Percentiles rank a stretch among this genome's conserved stretches.
Conservation (phyloP, 1,140 invertebrate species). For the Penaeus japonicus region DNA sequence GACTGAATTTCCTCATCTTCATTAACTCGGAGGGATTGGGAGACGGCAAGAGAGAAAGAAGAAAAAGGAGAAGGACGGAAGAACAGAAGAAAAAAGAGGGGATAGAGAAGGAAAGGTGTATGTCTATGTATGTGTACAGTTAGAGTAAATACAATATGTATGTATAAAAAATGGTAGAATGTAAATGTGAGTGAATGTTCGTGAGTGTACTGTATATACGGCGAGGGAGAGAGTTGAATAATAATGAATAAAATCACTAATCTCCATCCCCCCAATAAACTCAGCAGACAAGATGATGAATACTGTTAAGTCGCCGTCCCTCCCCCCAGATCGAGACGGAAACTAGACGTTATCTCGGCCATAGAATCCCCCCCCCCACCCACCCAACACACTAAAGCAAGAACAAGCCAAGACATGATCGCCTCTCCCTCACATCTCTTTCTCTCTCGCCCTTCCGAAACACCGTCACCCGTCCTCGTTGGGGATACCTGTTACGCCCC, state of each 20-base stretch:
- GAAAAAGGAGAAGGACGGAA: background rate
- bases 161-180: too few relatives aligned
- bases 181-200: too few relatives aligned
- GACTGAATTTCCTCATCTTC: too few relatives aligned
- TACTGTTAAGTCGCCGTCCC: too few relatives aligned
- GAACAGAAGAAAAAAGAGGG: background rate
- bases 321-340: too few relatives aligned
- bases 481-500: background rate
- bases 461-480: background rate
- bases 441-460: background rate
- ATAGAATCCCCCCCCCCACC: background rate
- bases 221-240: too few relatives aligned
- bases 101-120: background rate
- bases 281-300: too few relatives aligned
- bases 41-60: background rate
- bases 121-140: background rate
- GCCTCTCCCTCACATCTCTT: background rate
- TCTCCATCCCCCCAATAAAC: too few relatives aligned
- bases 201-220: too few relatives aligned
- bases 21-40: background rate
- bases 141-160: too few relatives aligned
- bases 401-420: background rate
- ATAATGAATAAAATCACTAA: too few relatives aligned
- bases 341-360: background rate
- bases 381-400: background rate